Percentiles rank a stretch among this genome's conserved stretches.
Evolutionary conservation across 2,797 vertebrate genomes (phyloP).

Genomic region (Malurus leucopterus): DNA sequence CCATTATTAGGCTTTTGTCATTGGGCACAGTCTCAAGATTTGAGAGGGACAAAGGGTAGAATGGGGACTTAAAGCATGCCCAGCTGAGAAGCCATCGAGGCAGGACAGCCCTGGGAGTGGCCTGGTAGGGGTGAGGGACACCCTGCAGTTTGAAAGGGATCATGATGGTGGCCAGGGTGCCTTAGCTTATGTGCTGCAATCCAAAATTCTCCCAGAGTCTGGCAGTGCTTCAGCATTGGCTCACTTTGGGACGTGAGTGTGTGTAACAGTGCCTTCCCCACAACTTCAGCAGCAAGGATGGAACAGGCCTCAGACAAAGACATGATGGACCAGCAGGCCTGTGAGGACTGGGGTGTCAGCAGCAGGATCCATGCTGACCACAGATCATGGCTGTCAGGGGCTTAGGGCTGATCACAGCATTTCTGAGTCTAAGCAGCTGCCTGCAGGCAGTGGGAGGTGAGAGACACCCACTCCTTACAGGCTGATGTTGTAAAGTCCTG

Average conservation of each 20-base stretch:
- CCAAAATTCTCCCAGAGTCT: background rate
- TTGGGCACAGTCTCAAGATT: background rate
- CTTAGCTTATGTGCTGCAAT: background rate
- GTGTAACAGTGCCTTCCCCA: background rate
- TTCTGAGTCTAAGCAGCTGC: background rate
- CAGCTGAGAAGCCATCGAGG: background rate
- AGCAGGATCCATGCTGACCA: background rate
- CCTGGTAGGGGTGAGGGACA: background rate
- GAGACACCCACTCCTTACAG: background rate
- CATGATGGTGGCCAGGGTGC: background rate
- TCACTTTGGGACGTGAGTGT: fast-evolving
- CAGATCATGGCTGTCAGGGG: background rate
- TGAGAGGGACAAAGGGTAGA: background rate
- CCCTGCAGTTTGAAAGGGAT: background rate
- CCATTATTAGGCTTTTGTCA: background rate
- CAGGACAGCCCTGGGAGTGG: background rate
- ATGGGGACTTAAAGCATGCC: background rate
- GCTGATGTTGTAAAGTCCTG: background rate
- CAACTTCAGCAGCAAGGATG: background rate
- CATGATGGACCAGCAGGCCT: background rate
- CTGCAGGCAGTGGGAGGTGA: background rate
- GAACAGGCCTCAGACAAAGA: background rate
- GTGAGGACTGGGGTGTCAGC: background rate
- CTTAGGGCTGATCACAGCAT: background rate
- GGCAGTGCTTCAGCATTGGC: background rate